Evolutionary conservation across 2,888 invertebrate genomes (phyloP).

Genomic region (Agrochola lychnidis): DNA sequence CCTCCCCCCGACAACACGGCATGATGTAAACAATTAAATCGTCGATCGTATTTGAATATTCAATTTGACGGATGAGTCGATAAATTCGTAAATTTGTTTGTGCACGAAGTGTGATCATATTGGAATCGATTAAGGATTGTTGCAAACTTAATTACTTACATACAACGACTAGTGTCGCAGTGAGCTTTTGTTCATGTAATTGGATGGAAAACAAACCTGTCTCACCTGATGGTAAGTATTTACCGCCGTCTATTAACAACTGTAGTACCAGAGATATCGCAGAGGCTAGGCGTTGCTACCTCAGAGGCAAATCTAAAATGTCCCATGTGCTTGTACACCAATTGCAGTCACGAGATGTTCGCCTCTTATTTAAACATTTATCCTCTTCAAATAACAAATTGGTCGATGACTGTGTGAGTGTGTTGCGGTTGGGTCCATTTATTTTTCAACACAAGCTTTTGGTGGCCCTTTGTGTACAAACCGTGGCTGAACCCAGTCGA

Average conservation of each 20-base stretch:
- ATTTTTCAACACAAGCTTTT: constrained; percentile 3
- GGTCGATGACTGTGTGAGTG: neutral
- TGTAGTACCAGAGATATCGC: neutral
- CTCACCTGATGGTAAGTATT: neutral
- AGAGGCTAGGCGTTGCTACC: neutral
- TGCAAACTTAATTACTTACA: neutral
- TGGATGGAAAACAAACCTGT: neutral
- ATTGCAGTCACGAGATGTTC: neutral
- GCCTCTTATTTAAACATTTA: neutral
- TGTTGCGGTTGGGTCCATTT: constrained; percentile 1
- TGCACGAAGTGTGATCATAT: neutral
- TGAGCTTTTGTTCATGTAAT: neutral
- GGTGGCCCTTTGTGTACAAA: neutral
- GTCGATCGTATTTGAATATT: constrained; percentile 12
- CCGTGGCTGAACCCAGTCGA: neutral
- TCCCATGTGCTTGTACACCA: too few relatives aligned
- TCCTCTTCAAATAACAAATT: neutral
- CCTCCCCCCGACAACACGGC: neutral
- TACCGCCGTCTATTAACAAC: neutral
- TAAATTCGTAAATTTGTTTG: neutral
- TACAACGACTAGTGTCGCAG: neutral
- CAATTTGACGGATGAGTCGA: neutral
- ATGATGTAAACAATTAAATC: constrained; percentile 12
- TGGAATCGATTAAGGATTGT: neutral
- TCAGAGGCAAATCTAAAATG: neutral